phyloP scores from a whole-genome alignment of 1,140 invertebrate species.

The Leptopilina boulardi region DNA sequence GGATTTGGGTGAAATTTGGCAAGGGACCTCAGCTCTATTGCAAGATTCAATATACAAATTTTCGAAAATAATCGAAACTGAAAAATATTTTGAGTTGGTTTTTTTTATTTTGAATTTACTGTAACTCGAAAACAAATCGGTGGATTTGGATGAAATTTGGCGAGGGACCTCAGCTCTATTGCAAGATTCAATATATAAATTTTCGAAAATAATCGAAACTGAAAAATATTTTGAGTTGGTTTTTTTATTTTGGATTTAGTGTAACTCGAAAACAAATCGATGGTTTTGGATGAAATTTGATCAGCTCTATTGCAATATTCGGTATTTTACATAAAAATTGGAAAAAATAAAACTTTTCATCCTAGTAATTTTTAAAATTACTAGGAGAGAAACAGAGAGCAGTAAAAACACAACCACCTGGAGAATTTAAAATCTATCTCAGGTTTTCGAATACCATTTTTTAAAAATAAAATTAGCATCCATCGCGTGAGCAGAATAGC shows the following conservation, averaged over 20 bases:
- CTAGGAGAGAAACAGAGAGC: not conserved
- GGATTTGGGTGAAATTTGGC: not conserved
- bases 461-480: constrained; percentile 21
- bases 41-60: not conserved
- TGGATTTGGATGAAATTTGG: not conserved
- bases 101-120: not conserved
- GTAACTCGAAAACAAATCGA: no score
- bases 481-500: constrained; percentile 16
- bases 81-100: not conserved
- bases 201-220: not conserved
- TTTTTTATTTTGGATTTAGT: not conserved
- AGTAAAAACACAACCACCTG: not conserved
- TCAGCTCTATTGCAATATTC: not conserved
- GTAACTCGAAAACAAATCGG: no score
- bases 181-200: not conserved
- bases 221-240: not conserved
- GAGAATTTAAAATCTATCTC: not conserved
- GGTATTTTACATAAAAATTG: no score
- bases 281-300: not conserved
- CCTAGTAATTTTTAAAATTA: no score
- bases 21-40: not conserved
- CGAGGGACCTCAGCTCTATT: not conserved
- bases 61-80: not conserved
- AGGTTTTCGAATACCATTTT: constrained; percentile 20
- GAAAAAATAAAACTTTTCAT: no score